Percentiles rank a stretch among this genome's conserved stretches.
These are phyloP conservation scores for Ptilonorhynchus violaceus DNA, from an alignment of 2,113 vertebrate genomes.

Conservation along the genomic window DNA sequence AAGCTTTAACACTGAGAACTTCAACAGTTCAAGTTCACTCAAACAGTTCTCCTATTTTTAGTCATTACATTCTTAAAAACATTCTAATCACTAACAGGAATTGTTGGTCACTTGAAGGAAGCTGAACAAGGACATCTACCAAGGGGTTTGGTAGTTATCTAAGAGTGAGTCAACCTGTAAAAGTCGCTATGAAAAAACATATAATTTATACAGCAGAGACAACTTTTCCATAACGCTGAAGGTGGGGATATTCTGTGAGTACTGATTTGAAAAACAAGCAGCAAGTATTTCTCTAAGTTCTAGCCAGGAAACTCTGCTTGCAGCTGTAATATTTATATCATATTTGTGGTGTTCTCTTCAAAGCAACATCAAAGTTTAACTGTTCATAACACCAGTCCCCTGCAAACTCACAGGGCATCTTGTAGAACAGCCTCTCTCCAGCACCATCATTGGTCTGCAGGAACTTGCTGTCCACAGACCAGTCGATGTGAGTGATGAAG, in stretches of 20 bases:
- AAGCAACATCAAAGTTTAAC: not conserved
- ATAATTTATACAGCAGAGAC: not conserved
- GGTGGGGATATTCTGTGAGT: not conserved
- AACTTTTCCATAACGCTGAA: not conserved
- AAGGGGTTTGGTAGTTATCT: not conserved
- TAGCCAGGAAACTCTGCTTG: not conserved
- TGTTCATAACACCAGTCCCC: not conserved
- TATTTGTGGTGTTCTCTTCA: not conserved
- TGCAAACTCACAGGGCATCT: slow-evolving; percentile 87
- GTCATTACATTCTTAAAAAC: not conserved
- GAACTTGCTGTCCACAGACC: slow-evolving; percentile 94
- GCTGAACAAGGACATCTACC: not conserved
- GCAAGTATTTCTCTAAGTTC: not conserved
- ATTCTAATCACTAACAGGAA: not conserved
- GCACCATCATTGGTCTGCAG: slow-evolving; percentile 93
- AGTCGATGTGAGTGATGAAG: slow-evolving; percentile 97
- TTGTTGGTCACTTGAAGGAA: not conserved
- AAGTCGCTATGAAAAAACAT: not conserved
- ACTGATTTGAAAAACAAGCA: not conserved
- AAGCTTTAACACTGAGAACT: not conserved
- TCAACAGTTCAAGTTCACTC: not conserved
- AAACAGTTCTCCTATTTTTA: not conserved
- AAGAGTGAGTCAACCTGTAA: not conserved
- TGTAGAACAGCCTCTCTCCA: slow-evolving; percentile 90
- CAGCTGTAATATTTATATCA: not conserved